Evolutionary conservation across 2,113 vertebrate species (phyloP).

Genomic region (Lampris incognitus): DNA sequence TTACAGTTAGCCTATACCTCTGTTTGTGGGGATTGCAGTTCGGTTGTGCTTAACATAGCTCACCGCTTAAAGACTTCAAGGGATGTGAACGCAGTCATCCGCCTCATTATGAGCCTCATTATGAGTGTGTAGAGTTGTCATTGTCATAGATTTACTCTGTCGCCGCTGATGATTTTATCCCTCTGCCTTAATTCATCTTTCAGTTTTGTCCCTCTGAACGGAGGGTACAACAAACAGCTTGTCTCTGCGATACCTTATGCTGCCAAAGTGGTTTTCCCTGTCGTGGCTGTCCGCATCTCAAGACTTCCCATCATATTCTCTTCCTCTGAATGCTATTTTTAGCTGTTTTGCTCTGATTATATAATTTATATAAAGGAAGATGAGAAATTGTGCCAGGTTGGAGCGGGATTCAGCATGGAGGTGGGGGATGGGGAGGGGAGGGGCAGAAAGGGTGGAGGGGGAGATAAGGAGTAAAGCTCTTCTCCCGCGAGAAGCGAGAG

Average conservation of each 20-base stretch:
- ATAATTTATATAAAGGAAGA: slow-evolving; percentile 73
- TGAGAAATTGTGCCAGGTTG: slow-evolving; percentile 64
- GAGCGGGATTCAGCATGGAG: slow-evolving; percentile 32
- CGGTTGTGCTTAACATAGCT: not conserved
- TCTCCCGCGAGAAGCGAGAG: not conserved
- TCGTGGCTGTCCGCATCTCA: slow-evolving; percentile 59
- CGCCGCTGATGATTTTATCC: slow-evolving; percentile 9
- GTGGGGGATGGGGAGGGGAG: slow-evolving; percentile 11
- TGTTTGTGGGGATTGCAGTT: not conserved
- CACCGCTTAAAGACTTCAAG: not conserved
- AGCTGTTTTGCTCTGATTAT: slow-evolving; percentile 73
- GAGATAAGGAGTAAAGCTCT: slow-evolving; percentile 21
- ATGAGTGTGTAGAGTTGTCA: not conserved
- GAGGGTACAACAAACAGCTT: slow-evolving; percentile 18
- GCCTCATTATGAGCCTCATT: not conserved
- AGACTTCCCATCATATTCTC: slow-evolving; percentile 54
- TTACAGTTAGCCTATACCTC: not conserved
- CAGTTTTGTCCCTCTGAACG: not conserved
- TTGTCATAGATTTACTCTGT: not conserved
- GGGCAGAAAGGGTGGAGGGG: slow-evolving; percentile 8
- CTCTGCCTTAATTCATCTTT: slow-evolving; percentile 7
- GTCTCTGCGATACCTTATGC: slow-evolving; percentile 34
- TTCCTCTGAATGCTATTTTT: slow-evolving; percentile 71
- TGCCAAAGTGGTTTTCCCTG: slow-evolving; percentile 43
- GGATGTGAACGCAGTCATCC: not conserved